Conservation (phyloP, 2,888 invertebrate genomes). For the Xestia rhomboidea region DNA sequence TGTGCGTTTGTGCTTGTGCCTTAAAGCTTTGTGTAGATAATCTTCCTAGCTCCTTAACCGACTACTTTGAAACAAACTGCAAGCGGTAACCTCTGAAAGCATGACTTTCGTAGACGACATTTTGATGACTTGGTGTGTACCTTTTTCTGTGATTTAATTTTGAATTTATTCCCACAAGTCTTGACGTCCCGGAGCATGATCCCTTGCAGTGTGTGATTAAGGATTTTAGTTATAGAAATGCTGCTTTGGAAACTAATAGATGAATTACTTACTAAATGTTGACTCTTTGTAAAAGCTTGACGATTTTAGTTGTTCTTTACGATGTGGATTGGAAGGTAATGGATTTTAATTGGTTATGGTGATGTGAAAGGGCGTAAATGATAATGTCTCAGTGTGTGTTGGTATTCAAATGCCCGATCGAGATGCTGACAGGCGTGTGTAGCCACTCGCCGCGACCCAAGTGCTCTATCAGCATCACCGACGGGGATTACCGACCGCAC, state of each 20-base stretch:
- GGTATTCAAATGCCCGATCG: slow-evolving; percentile 93
- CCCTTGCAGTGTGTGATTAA: slow-evolving; percentile 89
- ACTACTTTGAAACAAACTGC: slow-evolving; percentile 85
- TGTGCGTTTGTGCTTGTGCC: slow-evolving; percentile 91
- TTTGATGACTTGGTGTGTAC: slow-evolving; percentile 81
- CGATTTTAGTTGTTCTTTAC: slow-evolving; percentile 89
- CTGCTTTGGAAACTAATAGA: slow-evolving; percentile 86
- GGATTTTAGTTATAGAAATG: slow-evolving; percentile 83
- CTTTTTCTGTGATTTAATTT: slow-evolving; percentile 71
- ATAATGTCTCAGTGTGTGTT: slow-evolving; percentile 91
- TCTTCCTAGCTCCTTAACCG: slow-evolving; percentile 86
- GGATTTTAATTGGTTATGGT: slow-evolving; percentile 89
- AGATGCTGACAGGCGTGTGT: slow-evolving; percentile 88
- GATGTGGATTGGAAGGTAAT: slow-evolving; percentile 90
- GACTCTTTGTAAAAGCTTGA: slow-evolving; percentile 89
- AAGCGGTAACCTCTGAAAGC: slow-evolving; percentile 84
- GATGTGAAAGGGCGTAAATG: slow-evolving; percentile 89
- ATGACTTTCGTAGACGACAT: slow-evolving; percentile 79
- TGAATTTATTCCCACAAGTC: slow-evolving; percentile 78
- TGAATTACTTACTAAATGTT: slow-evolving; percentile 86
- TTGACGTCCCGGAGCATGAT: slow-evolving; percentile 82
- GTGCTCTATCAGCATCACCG: slow-evolving; percentile 89
- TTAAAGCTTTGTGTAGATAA: slow-evolving; percentile 84
- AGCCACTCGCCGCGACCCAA: slow-evolving; percentile 83
- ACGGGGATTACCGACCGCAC: slow-evolving; percentile 88